A percentile compares a stretch with the other conserved stretches of the same genome.
Conservation (phyloP, 2,888 invertebrate genomes). For the Limnephilus marmoratus region DNA sequence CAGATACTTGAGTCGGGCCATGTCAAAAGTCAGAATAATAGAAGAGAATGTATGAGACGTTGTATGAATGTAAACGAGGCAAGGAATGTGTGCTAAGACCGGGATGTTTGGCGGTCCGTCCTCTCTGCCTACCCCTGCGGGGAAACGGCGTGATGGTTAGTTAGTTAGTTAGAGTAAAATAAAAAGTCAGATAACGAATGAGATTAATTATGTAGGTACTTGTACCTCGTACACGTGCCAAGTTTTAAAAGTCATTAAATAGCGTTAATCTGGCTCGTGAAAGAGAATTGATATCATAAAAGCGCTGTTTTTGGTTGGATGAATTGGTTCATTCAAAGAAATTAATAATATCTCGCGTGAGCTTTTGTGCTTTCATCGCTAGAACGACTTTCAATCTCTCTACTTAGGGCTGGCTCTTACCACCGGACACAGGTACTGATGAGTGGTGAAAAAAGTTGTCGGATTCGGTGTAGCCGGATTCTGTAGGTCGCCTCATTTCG, state of each 20-base stretch:
- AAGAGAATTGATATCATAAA: not conserved
- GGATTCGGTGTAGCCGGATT: constrained; percentile 25
- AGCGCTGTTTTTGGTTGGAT: not conserved
- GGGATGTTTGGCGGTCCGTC: no score
- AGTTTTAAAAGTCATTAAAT: not conserved
- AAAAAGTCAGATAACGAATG: not conserved
- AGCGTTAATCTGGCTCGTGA: not conserved
- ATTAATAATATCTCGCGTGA: not conserved
- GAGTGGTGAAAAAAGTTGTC: constrained; percentile 15
- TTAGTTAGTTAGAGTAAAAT: no score
- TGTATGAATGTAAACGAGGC: no score
- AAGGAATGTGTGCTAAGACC: no score
- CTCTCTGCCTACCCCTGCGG: no score
- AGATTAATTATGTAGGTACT: not conserved
- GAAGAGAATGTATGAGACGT: no score
- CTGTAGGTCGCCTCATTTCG: constrained; percentile 55
- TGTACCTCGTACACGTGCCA: not conserved
- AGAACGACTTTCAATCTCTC: constrained; percentile 5
- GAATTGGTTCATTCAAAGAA: not conserved
- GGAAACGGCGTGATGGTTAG: no score
- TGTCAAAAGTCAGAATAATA: no score
- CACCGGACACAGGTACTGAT: constrained; percentile 14
- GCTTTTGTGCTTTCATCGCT: not conserved
- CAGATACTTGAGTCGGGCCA: no score
- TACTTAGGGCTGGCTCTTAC: not conserved